Evolutionary conservation across 1,140 invertebrate species (phyloP).

Genomic region (Stegodyphus dumicola): DNA sequence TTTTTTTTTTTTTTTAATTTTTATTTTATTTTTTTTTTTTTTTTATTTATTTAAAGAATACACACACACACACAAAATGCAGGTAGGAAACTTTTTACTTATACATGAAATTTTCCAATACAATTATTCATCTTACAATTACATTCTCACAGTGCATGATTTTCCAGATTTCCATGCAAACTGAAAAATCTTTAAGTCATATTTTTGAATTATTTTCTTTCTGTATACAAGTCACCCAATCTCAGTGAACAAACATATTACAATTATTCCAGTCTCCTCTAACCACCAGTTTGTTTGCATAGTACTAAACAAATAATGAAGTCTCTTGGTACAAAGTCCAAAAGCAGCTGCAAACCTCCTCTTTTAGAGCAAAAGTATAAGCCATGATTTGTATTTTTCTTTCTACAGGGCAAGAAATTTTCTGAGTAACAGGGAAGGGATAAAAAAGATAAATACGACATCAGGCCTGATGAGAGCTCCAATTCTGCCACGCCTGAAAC

Average conservation of each 20-base stretch:
- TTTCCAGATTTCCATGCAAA: conserved; percentile 1
- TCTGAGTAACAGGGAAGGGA: conserved; percentile 50
- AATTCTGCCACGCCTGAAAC: conserved; percentile 59
- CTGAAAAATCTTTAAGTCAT: conserved; percentile 13
- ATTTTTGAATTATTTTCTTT: conserved; percentile 39
- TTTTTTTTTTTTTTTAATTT: no score
- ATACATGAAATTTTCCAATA: conserved; percentile 52
- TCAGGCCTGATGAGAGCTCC: conserved; percentile 60
- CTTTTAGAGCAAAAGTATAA: conserved; percentile 47
- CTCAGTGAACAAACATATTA: conserved; percentile 45
- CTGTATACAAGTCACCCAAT: conserved; percentile 43
- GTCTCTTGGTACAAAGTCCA: conserved; percentile 54
- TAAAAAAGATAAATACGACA: neutral
- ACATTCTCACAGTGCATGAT: conserved; percentile 48
- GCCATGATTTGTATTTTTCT: conserved; percentile 39
- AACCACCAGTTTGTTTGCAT: conserved; percentile 57
- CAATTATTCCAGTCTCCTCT: conserved; percentile 52
- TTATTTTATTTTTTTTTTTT: no score
- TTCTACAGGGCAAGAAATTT: conserved; percentile 49
- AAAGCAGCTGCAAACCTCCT: conserved; percentile 57
- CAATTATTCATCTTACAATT: conserved; percentile 42
- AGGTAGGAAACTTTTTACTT: conserved; percentile 61
- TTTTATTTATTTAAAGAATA: no score
- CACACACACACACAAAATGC: conserved; percentile 25
- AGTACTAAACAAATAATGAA: conserved; percentile 57